Conservation (phyloP, 2,113 vertebrate genomes). For the Bubo scandiacus region DNA sequence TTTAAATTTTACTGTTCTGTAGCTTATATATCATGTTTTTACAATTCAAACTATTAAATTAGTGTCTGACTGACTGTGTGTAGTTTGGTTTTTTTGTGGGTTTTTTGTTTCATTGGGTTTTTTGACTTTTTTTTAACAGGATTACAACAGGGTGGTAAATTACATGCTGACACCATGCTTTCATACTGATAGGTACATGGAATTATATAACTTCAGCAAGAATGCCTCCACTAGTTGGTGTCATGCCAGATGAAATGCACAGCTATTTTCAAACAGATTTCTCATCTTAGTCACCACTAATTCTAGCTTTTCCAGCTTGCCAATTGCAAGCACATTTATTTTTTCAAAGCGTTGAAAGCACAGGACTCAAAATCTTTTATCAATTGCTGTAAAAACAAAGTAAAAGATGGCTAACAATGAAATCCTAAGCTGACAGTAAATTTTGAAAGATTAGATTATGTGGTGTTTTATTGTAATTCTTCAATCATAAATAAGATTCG, state of each 20-base stretch:
- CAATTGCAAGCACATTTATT: neutral
- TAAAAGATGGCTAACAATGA: neutral
- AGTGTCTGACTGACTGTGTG: neutral
- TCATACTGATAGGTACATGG: neutral
- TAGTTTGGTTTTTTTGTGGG: neutral
- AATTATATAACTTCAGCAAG: neutral
- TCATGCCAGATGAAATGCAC: neutral
- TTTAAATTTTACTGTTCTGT: neutral
- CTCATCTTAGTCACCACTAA: neutral
- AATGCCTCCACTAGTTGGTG: neutral
- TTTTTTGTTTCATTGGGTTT: neutral
- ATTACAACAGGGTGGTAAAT: neutral
- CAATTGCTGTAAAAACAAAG: neutral
- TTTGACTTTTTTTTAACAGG: neutral
- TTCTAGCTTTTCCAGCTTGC: neutral
- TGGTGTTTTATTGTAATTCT: neutral
- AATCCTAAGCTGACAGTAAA: neutral
- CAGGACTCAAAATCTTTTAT: neutral
- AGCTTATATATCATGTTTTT: neutral
- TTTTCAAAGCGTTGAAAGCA: neutral
- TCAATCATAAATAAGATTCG: neutral
- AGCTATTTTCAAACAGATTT: slow-evolving; percentile 3
- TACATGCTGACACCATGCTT: neutral
- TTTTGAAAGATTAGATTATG: neutral
- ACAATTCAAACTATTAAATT: neutral